Base-by-base conservation (phyloP, 2,888 invertebrate genomes). In the Chaetoderma sp. region DNA sequence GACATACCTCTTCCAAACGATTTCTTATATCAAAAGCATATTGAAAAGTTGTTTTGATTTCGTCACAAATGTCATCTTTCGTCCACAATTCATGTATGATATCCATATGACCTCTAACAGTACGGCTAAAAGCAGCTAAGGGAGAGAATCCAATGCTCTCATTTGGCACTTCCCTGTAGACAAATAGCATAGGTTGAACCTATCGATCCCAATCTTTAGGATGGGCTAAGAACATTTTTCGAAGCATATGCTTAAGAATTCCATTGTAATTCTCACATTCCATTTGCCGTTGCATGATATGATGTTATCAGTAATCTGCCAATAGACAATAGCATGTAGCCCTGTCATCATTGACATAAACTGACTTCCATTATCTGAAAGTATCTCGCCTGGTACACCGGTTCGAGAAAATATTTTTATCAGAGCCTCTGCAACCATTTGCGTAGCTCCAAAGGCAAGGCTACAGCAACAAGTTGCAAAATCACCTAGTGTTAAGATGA, bases 131-230 rank as follows among this genome's bases (percentile, higher is more conserved):
- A 1, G 33, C 23, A 10, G 49, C 47, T 33, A 59, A 45, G 28
- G 60, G 50, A 25, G 60, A 21, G 21, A 49, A 60, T 10, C 50
- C 36, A 16, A 39, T 60, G 32, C 50, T 33, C 23, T 60, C 50
- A 50, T 60, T 60, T 30, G 50, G 60, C 4, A 60, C 50, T 44
- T 60, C 60, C 28, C 60, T 49, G 39, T 50, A 60, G 3, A 50
- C 49, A 49, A 60, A 60, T 18, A 60, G 50, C 2, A 60, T 36
- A 33, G 8, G 27, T 16, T 16, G 60, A n/a, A 60, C 25, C 25
- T 60, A 42, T n/a, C 21, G 21, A 47, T 44, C 58, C 47, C 45
- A 58, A 5, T 28, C 47, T 44, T 1, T 21, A 13, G 58, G 45
- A 5, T 58, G 25, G 21, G 47, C 30, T 21, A 16, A 23, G 23